Conservation (phyloP, 2,888 invertebrate species). For the Syritta pipiens region DNA sequence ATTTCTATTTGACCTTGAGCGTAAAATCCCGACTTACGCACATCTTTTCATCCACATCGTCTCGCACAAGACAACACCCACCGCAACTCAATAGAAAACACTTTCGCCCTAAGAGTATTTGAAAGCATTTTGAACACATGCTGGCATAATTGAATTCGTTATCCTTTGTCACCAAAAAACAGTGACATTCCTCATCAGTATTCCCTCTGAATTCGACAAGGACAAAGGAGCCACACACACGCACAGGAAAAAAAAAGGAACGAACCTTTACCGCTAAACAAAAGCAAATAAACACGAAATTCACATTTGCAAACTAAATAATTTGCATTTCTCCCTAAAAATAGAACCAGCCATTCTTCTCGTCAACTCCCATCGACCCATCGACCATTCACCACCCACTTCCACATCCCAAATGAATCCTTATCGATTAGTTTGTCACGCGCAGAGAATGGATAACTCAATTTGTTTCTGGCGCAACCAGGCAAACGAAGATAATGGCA, state of each 20-base stretch:
- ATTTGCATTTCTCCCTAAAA: slow-evolving; percentile 19
- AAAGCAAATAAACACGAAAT: slow-evolving; percentile 19
- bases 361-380: background rate
- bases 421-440: slow-evolving; percentile 26
- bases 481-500: slow-evolving; percentile 10
- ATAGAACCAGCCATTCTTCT: background rate
- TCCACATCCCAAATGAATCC: background rate
- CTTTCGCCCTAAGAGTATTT: background rate
- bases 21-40: too few species aligned
- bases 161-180: slow-evolving; percentile 23
- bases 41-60: too few species aligned
- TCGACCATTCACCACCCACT: too few species aligned
- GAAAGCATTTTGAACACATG: slow-evolving; percentile 23
- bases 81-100: background rate
- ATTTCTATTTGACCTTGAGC: too few species aligned
- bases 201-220: slow-evolving; percentile 2
- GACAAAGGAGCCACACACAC: background rate
- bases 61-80: too few species aligned
- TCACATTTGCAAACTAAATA: slow-evolving; percentile 18
- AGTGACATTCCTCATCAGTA: slow-evolving; percentile 22
- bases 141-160: slow-evolving; percentile 30
- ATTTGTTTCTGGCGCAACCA: slow-evolving; percentile 20
- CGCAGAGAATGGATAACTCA: slow-evolving; percentile 24
- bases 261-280: background rate
- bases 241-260: background rate